Evolutionary conservation across 1,140 invertebrate species (phyloP).

Genomic region (Coptotermes formosanus): DNA sequence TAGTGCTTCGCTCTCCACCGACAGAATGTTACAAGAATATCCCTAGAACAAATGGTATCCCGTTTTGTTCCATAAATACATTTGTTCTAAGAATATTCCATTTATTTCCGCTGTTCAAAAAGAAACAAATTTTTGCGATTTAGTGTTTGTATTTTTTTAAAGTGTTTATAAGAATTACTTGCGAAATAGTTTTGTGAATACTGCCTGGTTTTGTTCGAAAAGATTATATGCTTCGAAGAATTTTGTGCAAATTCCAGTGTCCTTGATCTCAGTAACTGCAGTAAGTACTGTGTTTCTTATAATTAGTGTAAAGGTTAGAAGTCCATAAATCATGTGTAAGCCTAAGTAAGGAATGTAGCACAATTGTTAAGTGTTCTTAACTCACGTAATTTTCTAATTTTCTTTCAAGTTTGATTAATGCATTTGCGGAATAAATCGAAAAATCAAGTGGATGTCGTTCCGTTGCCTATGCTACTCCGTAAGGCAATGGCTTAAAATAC

Average conservation of each 20-base stretch:
- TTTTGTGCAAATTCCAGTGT: not conserved
- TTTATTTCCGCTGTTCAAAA: not conserved
- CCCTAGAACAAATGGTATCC: not conserved
- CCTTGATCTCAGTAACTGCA: not conserved
- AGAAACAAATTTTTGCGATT: not conserved
- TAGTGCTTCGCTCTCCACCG: not conserved
- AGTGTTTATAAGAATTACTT: not conserved
- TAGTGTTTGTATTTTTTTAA: not conserved
- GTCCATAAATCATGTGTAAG: too few species aligned
- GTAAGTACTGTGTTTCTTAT: constrained; percentile 8
- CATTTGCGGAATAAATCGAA: too few species aligned
- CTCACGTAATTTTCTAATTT: too few species aligned
- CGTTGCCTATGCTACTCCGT: too few species aligned
- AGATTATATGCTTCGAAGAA: not conserved
- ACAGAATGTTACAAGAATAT: not conserved
- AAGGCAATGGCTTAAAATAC: too few species aligned
- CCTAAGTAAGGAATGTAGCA: too few species aligned
- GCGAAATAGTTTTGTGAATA: not conserved
- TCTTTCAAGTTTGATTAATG: too few species aligned
- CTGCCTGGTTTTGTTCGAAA: not conserved
- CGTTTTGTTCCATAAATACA: constrained; percentile 3
- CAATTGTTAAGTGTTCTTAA: too few species aligned
- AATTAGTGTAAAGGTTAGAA: not conserved
- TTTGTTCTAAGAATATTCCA: not conserved
- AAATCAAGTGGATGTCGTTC: too few species aligned